phyloP scores from a whole-genome alignment of 2,113 vertebrate genomes.

The Columba livia region DNA sequence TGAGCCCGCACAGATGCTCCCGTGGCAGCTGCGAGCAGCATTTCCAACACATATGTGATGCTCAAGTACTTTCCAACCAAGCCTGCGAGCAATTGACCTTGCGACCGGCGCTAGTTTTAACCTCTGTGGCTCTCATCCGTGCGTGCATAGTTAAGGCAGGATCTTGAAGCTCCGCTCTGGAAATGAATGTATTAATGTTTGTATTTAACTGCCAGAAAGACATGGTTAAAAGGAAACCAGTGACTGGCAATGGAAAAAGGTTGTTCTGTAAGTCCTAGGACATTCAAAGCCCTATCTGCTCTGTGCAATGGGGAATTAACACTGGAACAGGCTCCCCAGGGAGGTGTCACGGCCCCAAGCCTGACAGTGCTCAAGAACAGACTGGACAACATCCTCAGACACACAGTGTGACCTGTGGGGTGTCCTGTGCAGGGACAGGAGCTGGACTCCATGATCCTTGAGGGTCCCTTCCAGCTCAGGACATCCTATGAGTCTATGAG shows the following conservation, averaged over 20 bases:
- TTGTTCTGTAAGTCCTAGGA: not conserved
- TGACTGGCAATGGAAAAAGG: not conserved
- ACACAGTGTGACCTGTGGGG: no score
- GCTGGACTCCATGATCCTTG: no score
- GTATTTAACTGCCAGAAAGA: not conserved
- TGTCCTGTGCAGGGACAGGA: no score
- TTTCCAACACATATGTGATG: not conserved
- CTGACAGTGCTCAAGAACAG: no score
- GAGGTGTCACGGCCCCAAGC: no score
- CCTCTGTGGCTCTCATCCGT: not conserved
- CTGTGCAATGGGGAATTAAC: not conserved
- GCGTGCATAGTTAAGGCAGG: not conserved
- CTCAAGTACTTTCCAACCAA: not conserved
- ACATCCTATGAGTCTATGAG: not conserved
- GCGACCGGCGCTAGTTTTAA: not conserved
- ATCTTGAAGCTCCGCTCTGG: not conserved
- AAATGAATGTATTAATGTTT: not conserved
- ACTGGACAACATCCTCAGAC: no score
- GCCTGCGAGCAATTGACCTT: not conserved
- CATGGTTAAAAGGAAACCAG: not conserved
- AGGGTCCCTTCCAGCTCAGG: no score
- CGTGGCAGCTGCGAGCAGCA: not conserved
- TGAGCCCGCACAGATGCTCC: not conserved
- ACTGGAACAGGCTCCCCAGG: no score
- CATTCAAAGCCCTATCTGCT: fast-evolving